These are phyloP conservation scores for Aramus guarauna DNA, from an alignment of 2,113 vertebrate genomes.

Conservation along the genomic window DNA sequence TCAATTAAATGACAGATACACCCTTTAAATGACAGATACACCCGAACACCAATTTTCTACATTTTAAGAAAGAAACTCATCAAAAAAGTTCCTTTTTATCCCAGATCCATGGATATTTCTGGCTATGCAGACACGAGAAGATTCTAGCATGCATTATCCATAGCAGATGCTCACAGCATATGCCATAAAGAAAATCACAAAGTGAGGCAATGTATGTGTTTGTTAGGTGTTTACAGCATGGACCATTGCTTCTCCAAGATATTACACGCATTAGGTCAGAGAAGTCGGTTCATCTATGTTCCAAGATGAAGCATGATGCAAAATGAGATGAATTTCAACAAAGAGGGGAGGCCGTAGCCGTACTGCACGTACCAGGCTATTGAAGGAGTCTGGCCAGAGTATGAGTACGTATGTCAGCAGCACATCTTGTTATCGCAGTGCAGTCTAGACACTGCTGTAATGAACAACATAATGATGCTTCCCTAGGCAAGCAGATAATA, in stretches of 20 bases:
- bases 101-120: not conserved
- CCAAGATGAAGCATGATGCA: not conserved
- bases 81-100: not conserved
- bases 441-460: not conserved
- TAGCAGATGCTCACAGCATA: conserved; percentile 30
- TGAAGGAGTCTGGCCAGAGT: not conserved
- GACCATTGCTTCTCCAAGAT: conserved; percentile 15
- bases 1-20: not conserved
- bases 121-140: not conserved
- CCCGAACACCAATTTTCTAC: not conserved
- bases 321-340: not conserved
- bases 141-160: conserved; percentile 7
- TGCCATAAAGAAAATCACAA: not conserved
- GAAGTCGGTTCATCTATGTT: not conserved
- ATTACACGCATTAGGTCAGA: conserved; percentile 11
- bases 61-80: not conserved
- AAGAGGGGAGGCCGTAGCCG: accelerated
- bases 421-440: not conserved
- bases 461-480: not conserved
- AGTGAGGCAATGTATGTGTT: not conserved
- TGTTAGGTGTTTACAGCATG: conserved; percentile 34
- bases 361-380: not conserved
- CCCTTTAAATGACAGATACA: not conserved
- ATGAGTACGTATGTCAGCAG: not conserved
- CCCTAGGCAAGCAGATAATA: not conserved